Evolutionary conservation across 2,797 vertebrate species (phyloP), one percentile per base, ranked within the genome.

Genomic region (Sebastes kiyomatsui): DNA sequence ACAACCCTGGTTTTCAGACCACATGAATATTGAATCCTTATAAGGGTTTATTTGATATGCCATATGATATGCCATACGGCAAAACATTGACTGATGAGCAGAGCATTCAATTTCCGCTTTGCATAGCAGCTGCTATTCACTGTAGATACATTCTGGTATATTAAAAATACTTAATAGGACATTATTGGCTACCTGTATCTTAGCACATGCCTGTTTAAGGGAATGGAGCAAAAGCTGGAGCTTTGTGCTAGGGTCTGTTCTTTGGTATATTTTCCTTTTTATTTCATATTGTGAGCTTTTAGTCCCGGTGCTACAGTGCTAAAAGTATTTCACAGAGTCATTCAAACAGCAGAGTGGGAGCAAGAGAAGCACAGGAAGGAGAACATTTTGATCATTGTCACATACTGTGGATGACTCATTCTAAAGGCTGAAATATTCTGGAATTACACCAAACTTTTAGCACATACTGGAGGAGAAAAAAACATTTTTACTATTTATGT

Each of bases 111-210:
- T 93, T 91, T 93, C 77, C 75, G 81, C 84, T 92, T 87, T 85
- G 75, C 82, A 86, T 68, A 91, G 89, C 94, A 94, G 92, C 89
- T 92, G 92, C 79, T 93, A 82, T 91, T 93, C 88, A 93, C 90
- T 78, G 83, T 80, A 78, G 88, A 85, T 91, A 87, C 85, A 90
- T 92, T 87, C 70, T 92, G 85, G 30, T 85, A 81, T 90, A 92
- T 90, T 90, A 89, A 85, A 90, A 92, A 92, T 82, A 86, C 84
- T 82, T 92, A 93, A 94, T 90, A 77, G 83, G 88, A 92, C 90
- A 90, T 93, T 93, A 94, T 93, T 89, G 85, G 87, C 91, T 90
- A 93, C 90, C 92, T 94, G 92, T 81, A 90, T 79, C 66, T 67
- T 30, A 56, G 56, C 67, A 55, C 72, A 69, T 54, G 52, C 68